phyloP scores from a whole-genome alignment of 2,113 vertebrate species.

The Mustela nigripes region DNA sequence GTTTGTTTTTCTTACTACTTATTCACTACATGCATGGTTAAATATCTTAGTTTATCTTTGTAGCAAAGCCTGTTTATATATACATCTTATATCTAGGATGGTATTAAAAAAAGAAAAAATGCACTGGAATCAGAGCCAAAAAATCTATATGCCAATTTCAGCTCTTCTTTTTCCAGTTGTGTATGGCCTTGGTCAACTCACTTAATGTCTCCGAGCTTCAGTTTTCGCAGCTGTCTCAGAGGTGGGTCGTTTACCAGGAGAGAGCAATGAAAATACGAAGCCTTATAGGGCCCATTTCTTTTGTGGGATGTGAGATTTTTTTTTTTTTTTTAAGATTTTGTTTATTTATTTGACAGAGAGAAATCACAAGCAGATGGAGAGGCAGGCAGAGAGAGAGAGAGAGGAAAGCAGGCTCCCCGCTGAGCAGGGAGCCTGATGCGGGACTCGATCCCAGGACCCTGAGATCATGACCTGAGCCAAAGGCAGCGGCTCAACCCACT shows the following conservation, averaged over 20 bases:
- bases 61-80: not conserved
- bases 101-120: not conserved
- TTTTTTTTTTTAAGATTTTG: too few relatives aligned
- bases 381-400: too few relatives aligned
- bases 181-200: not conserved
- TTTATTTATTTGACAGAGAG: too few relatives aligned
- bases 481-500: too few relatives aligned
- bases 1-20: not conserved
- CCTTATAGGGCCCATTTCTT: not conserved
- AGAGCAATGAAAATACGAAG: not conserved
- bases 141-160: not conserved
- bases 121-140: not conserved
- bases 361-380: too few relatives aligned
- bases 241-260: not conserved
- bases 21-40: not conserved
- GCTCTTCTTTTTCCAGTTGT: not conserved
- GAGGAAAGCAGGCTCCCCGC: too few relatives aligned
- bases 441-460: too few relatives aligned
- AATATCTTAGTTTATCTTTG: not conserved
- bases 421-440: too few relatives aligned
- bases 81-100: not conserved
- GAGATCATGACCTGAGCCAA: too few relatives aligned
- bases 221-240: not conserved
- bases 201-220: not conserved
- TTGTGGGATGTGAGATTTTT: not conserved